Conservation (phyloP, 2,888 invertebrate genomes). For the Drosophila emarginata region DNA sequence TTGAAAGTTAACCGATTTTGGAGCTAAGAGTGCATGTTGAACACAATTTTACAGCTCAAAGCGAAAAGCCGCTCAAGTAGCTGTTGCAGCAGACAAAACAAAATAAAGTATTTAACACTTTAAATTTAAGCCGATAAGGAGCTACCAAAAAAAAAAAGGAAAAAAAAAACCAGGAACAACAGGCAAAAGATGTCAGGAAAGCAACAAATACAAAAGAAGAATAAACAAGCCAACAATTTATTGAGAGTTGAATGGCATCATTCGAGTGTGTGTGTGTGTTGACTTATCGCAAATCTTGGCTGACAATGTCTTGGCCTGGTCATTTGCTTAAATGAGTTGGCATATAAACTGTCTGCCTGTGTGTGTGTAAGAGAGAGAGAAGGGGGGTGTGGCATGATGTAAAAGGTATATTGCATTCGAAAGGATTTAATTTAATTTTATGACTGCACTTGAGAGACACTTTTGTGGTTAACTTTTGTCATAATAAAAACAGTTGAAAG, state of each 20-base stretch:
- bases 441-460: constrained; percentile 52
- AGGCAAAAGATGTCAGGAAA: constrained; percentile 20
- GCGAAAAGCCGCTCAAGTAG: constrained; percentile 67
- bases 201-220: constrained; percentile 27
- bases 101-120: constrained; percentile 59
- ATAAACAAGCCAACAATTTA: constrained; percentile 52
- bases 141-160: constrained; percentile 47
- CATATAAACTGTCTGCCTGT: constrained; percentile 46
- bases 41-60: constrained; percentile 49
- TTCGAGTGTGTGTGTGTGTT: constrained; percentile 19
- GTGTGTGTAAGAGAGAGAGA: constrained; percentile 11
- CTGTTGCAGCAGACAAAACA: constrained; percentile 40
- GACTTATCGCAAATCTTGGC: constrained; percentile 61
- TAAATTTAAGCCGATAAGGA: constrained; percentile 69
- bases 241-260: constrained; percentile 69
- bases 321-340: constrained; percentile 76
- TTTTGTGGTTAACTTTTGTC: constrained; percentile 32
- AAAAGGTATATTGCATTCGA: constrained; percentile 45
- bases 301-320: constrained; percentile 63
- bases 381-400: constrained; percentile 55
- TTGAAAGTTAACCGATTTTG: constrained; percentile 57
- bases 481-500: constrained; percentile 30
- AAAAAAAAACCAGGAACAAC: constrained; percentile 21
- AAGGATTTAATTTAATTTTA: constrained; percentile 76
- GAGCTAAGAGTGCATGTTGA: constrained; percentile 63